A percentile compares a stretch with the other conserved stretches of the same genome.
Conservation (phyloP, 2,888 invertebrate species). For the Portevinia maculata region DNA sequence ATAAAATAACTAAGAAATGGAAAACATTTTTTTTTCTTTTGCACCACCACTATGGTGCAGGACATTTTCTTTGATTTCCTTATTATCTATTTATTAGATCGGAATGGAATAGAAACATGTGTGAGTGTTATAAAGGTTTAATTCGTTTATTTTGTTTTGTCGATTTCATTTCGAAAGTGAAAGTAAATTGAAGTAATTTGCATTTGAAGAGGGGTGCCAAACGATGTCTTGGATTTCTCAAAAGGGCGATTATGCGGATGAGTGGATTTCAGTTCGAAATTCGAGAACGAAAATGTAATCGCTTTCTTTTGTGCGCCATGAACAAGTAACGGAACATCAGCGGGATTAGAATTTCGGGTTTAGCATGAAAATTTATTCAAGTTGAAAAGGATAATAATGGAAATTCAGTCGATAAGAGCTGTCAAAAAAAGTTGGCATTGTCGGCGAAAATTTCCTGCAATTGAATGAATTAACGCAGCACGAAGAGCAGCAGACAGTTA, state of each 20-base stretch:
- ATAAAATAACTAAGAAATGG: constrained; percentile 49
- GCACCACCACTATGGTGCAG: background rate
- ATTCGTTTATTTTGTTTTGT: constrained; percentile 11
- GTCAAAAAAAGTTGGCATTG: too few relatives aligned
- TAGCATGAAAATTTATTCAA: constrained; percentile 18
- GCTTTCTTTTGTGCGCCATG: constrained; percentile 2
- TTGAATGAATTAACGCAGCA: too few relatives aligned
- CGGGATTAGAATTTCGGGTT: constrained; percentile 32
- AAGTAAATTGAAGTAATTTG: constrained; percentile 59
- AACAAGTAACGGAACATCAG: background rate
- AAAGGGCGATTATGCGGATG: constrained; percentile 49
- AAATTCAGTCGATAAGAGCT: too few relatives aligned
- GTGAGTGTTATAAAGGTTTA: constrained; percentile 15
- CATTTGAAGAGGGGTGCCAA: constrained; percentile 45
- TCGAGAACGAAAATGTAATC: background rate
- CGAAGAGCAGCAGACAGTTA: too few relatives aligned
- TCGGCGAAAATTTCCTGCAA: too few relatives aligned
- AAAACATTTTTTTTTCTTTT: background rate
- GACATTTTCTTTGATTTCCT: constrained; percentile 47
- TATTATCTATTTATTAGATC: constrained; percentile 66
- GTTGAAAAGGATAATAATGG: too few relatives aligned
- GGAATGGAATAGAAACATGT: constrained; percentile 6
- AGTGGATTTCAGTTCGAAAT: constrained; percentile 26
- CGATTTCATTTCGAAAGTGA: constrained; percentile 48
- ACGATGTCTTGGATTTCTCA: constrained; percentile 49